Evolutionary conservation across 2,888 invertebrate species (phyloP).

Genomic region (Spilarctia lutea): DNA sequence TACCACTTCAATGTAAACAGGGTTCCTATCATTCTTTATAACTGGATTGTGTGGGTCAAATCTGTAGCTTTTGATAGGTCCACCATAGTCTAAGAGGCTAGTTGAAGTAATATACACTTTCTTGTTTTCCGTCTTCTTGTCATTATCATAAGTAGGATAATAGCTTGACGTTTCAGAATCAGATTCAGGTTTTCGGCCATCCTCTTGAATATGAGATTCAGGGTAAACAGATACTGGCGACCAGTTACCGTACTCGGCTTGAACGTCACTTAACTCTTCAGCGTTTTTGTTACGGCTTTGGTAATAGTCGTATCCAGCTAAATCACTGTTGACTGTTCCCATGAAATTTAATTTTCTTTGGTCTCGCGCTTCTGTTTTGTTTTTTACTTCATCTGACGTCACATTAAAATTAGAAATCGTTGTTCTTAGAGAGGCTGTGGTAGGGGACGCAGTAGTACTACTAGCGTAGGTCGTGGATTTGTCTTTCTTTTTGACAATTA

Average conservation of each 20-base stretch:
- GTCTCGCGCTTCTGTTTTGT: conserved; percentile 79
- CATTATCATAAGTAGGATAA: conserved; percentile 82
- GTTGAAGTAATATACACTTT: conserved; percentile 83
- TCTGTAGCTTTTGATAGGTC: conserved; percentile 79
- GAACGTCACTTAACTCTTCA: conserved; percentile 79
- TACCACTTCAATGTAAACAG: conserved; percentile 84
- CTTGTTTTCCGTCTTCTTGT: conserved; percentile 76
- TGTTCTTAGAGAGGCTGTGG: conserved; percentile 70
- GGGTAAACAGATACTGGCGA: conserved; percentile 84
- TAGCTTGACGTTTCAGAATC: conserved; percentile 79
- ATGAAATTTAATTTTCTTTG: conserved; percentile 78
- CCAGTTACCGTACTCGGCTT: conserved; percentile 85
- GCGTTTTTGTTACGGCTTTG: conserved; percentile 74
- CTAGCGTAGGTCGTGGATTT: conserved; percentile 76
- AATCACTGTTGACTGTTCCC: conserved; percentile 75
- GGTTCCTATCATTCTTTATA: conserved; percentile 85
- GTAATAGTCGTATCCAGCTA: conserved; percentile 83
- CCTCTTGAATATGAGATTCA: conserved; percentile 80
- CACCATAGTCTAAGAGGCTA: conserved; percentile 76
- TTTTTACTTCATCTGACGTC: conserved; percentile 69
- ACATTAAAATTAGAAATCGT: conserved; percentile 59
- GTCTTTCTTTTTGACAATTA: conserved; percentile 91
- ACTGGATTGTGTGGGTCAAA: conserved; percentile 83
- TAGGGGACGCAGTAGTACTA: conserved; percentile 66
- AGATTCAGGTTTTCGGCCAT: conserved; percentile 73